phyloP scores from a whole-genome alignment of 2,888 invertebrate species.

The Scaptomyza flava region DNA sequence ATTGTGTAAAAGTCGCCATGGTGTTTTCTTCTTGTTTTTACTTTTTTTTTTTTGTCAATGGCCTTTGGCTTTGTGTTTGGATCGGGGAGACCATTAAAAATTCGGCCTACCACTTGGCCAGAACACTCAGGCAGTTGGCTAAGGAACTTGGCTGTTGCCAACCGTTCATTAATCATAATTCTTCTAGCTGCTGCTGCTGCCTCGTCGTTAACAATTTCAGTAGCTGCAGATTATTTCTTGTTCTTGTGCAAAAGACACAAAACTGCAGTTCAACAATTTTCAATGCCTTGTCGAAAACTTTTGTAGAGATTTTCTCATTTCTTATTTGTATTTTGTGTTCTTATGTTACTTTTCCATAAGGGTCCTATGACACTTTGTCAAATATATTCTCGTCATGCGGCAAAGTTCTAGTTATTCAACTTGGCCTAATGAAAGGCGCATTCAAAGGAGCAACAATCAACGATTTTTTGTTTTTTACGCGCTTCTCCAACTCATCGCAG shows the following conservation, averaged over 20 bases:
- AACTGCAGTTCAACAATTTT: conserved; percentile 68
- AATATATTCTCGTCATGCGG: conserved; percentile 69
- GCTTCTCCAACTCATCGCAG: conserved; percentile 25
- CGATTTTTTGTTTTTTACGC: neutral
- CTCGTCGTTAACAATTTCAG: conserved; percentile 40
- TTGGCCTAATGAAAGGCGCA: conserved; percentile 50
- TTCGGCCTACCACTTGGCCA: conserved; percentile 68
- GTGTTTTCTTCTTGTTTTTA: conserved; percentile 13
- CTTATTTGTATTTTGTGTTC: conserved; percentile 22
- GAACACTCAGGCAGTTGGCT: conserved; percentile 56
- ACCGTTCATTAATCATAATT: conserved; percentile 75
- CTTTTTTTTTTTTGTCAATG: conserved; percentile 58
- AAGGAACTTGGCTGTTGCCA: conserved; percentile 47
- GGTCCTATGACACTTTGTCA: conserved; percentile 42
- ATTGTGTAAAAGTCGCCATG: conserved; percentile 51
- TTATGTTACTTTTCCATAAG: conserved; percentile 8
- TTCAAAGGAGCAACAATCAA: conserved; percentile 36
- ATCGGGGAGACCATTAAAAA: conserved; percentile 68
- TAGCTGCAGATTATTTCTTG: conserved; percentile 58
- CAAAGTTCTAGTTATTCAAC: conserved; percentile 60
- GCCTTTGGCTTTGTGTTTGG: conserved; percentile 68
- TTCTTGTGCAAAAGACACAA: conserved; percentile 54
- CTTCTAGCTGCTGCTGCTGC: conserved; percentile 16
- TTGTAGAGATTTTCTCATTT: conserved; percentile 44
- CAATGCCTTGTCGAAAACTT: conserved; percentile 60